Base-by-base conservation (phyloP, 1,140 invertebrate species). In the Tetramorium alpestre region DNA sequence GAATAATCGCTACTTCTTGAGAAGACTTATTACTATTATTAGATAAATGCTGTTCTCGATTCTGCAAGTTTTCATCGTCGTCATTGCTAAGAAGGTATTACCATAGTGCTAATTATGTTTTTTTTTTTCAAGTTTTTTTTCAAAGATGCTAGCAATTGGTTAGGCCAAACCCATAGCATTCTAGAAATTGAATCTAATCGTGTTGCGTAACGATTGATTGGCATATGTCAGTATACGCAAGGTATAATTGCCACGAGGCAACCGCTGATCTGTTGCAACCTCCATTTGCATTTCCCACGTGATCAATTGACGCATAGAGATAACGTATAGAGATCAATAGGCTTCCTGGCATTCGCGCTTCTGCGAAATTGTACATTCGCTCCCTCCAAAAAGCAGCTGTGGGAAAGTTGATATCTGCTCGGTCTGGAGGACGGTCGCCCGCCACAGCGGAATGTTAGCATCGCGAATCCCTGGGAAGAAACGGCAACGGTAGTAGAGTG, bases 321-420 rank as follows among this genome's bases (percentile, higher is more conserved):
- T 22, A 49, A 64, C 25, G 54, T 62, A 49, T 33, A 73, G 41
- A 38, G n/a, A 82, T 73, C 41, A 25, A 49, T 49, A 41, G 54
- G 13, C 58, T 56, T 84, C 58, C 16, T 41, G 56, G n/a, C 41
- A 38, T 70, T 70, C 64, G 4, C 22, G 28, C 67, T 80, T 84
- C 69, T 58, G 41, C 54, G 80, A 72, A 73, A 73, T 73, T 13
- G 54, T 56, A 69, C 38, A 85, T 84, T 90, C 64, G 89, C 81
- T 91, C 90, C 90, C 87, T 86, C 86, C 82, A 93, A 90, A 93
- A 91, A 92, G 47, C 51, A 86, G 77, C 89, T 93, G 93, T 94
- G 93, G 92, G 93, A 94, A 94, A 93, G 91, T 94, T 87, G 76
- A 88, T 88, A 89, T 89, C 85, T 75, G 84, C 49, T 49, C 13